A percentile compares a stretch with the other conserved stretches of the same genome.
Conservation (phyloP, 2,113 vertebrate species). For the Ceyx cyanopectus region DNA sequence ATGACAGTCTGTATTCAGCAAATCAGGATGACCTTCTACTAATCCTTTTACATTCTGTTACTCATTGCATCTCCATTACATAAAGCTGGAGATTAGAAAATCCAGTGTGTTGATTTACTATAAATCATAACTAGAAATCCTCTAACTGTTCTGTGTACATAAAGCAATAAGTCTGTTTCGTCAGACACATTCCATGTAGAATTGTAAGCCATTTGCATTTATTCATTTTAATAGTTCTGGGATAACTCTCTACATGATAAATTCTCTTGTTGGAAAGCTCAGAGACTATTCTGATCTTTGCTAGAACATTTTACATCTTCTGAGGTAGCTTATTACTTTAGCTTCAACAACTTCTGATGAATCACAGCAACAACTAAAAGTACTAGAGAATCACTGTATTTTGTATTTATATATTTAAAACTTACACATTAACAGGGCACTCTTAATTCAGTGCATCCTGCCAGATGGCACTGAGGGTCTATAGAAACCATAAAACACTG, state of each 20-base stretch:
- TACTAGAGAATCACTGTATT: not conserved
- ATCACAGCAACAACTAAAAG: not conserved
- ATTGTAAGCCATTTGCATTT: not conserved
- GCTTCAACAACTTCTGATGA: not conserved
- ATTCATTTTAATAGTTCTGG: not conserved
- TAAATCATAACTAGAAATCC: conserved; percentile 45
- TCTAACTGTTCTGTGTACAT: conserved; percentile 10
- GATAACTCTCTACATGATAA: not conserved
- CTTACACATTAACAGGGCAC: not conserved
- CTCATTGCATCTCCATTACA: conserved; percentile 48
- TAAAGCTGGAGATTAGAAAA: conserved; percentile 52
- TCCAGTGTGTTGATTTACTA: not conserved
- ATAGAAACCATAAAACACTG: not conserved
- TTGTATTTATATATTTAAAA: not conserved
- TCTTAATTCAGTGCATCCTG: not conserved
- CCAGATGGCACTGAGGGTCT: not conserved
- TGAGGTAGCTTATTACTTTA: not conserved
- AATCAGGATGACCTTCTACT: conserved; percentile 39
- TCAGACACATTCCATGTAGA: not conserved
- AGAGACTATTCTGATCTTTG: not conserved
- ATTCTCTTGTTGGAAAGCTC: not conserved
- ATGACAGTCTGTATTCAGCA: not conserved
- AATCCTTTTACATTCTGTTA: conserved; percentile 50
- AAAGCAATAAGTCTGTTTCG: not conserved
- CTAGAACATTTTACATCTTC: not conserved